Conservation (phyloP, 2,797 vertebrate genomes). For the Chelon auratus region DNA sequence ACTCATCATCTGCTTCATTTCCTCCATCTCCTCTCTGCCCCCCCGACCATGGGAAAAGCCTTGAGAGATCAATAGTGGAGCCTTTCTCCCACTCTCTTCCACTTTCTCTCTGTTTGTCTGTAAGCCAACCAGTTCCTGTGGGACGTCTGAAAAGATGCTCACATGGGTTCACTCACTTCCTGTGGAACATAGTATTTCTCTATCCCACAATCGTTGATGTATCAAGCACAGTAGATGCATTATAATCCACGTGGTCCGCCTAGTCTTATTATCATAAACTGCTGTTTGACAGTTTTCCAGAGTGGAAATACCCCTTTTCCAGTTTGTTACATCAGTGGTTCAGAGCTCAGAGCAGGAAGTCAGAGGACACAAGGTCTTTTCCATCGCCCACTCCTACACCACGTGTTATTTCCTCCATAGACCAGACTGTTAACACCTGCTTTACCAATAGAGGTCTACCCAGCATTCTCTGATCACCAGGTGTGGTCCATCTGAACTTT, state of each 20-base stretch:
- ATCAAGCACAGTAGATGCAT: conserved; percentile 32
- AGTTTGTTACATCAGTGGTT: conserved; percentile 52
- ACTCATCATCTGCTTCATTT: conserved; percentile 75
- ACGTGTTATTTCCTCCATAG: conserved; percentile 47
- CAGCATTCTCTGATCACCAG: conserved; percentile 36
- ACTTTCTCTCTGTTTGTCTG: conserved; percentile 36
- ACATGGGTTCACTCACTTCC: conserved; percentile 66
- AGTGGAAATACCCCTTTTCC: conserved; percentile 51
- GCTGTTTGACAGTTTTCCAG: conserved; percentile 49
- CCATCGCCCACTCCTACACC: conserved; percentile 52
- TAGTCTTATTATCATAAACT: conserved; percentile 29
- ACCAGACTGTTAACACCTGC: conserved; percentile 61
- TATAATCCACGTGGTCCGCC: conserved; percentile 21
- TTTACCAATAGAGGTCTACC: conserved; percentile 33
- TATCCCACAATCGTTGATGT: conserved; percentile 16
- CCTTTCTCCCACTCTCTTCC: conserved; percentile 67
- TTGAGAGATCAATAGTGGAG: conserved; percentile 74
- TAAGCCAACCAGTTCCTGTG: conserved; percentile 63
- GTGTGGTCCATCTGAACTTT: conserved; percentile 49
- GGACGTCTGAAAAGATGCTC: conserved; percentile 61
- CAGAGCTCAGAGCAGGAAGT: conserved; percentile 62
- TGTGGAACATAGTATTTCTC: conserved; percentile 56
- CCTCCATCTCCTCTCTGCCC: conserved; percentile 67
- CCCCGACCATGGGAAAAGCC: conserved; percentile 78
- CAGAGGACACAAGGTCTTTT: conserved; percentile 56